Evolutionary conservation across 2,113 vertebrate genomes (phyloP), one percentile per base, ranked within the genome.

Genomic region (Neolamprologus caudopunctatus): DNA sequence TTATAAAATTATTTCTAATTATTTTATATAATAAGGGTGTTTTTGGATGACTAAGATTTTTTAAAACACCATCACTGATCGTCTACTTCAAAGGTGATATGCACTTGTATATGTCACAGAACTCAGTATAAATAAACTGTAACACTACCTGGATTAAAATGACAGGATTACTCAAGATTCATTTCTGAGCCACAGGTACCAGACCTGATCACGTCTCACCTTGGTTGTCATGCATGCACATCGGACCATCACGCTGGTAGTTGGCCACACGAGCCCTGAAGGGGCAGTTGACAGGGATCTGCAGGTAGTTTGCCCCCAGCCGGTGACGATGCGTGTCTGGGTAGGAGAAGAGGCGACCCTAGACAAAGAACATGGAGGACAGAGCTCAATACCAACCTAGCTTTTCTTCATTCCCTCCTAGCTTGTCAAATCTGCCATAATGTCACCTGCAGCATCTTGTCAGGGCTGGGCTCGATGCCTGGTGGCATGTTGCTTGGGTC

Each of bases 401-500:
- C 28, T 33, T 33, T 61, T 45, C 66, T 42, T 71, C 21, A 24
- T 9, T 2, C 4, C 35, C 12, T 0, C 21, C 37, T 24, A 42
- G 66, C 37, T 71, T 42, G 33, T 71, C 33, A 68, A 31, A 13
- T 8, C 35, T 50, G 28, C n/a, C 2, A 7, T 4, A 26, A 9
- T 3, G 35, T 87, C 93, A 99, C 98, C 98, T 99, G 98, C 87
- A 99, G 96, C 98, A 99, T 98, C 95, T 99, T 99, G 93, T 99
- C 99, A 3, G 98, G 98, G 91, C 98, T 99, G 3, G 98, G 93
- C 91, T 99, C 99, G 1, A 99, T 97, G 37, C 99, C 99, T 0
- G 98, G 97, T 0, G 98, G 98, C 98, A 99, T 99, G 97, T 99
- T 99, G 94, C 97, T 98, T 13, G 98, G 99, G 92, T 99, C 98